phyloP scores from a whole-genome alignment of 2,797 vertebrate species.

The Sciurus vulgaris region DNA sequence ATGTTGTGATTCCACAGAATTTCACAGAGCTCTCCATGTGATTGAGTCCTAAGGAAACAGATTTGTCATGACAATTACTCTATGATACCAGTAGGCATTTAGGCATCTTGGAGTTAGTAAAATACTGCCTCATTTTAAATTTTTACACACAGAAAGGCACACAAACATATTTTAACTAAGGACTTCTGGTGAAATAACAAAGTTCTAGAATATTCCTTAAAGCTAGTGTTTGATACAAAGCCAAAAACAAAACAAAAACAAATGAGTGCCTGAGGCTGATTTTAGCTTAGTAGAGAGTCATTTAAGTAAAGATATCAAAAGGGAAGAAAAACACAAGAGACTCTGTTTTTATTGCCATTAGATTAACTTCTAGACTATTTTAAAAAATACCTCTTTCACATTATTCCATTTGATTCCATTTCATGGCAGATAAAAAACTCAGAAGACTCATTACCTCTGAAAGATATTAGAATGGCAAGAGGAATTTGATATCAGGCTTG shows the following conservation, averaged over 20 bases:
- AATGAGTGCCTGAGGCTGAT: neutral
- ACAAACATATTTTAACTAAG: neutral
- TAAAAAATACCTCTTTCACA: neutral
- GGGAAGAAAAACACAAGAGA: neutral
- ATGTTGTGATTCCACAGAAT: neutral
- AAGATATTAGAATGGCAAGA: neutral
- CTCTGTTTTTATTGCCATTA: neutral
- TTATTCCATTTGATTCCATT: constrained; percentile 30
- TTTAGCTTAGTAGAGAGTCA: neutral
- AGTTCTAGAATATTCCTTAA: constrained; percentile 2
- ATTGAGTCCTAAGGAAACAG: neutral
- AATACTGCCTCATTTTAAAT: neutral
- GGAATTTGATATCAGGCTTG: neutral
- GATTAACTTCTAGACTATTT: neutral
- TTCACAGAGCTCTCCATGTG: neutral
- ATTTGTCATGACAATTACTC: neutral
- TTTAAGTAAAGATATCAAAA: neutral
- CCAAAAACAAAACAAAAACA: neutral
- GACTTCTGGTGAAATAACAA: neutral
- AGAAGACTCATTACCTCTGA: neutral
- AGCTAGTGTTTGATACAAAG: neutral
- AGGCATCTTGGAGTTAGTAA: neutral
- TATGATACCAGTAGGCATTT: neutral
- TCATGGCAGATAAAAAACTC: neutral
- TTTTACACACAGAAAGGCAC: neutral